Conservation (phyloP, 2,888 invertebrate species). For the Stenchaetothrips biformis region DNA sequence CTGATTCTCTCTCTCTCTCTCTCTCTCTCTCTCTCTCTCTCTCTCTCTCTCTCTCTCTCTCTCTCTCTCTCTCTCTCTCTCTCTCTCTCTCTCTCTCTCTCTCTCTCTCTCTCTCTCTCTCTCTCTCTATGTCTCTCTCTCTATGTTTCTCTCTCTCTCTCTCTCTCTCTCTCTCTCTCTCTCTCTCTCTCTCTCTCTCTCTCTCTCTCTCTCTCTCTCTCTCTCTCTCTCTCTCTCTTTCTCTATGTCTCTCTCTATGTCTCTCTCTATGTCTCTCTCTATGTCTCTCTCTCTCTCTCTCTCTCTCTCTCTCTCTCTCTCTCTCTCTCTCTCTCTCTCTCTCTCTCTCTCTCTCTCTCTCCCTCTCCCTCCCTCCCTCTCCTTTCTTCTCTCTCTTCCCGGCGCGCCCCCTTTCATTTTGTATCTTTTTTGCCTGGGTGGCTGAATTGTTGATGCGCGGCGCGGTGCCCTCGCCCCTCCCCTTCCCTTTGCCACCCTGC, state of each 20-base stretch:
- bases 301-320: not conserved
- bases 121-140: constrained; percentile 1
- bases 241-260: too few relatives aligned
- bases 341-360: too few relatives aligned
- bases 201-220: not conserved
- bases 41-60: not conserved
- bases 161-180: not conserved
- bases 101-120: not conserved
- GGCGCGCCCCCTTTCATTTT: not conserved
- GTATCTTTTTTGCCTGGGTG: not conserved
- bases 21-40: constrained; percentile 1
- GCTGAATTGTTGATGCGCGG: not conserved
- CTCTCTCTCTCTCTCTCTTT: not conserved
- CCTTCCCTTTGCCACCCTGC: too few relatives aligned
- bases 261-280: too few relatives aligned
- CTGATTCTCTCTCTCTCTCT: not conserved
- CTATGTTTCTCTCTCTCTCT: not conserved
- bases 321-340: too few relatives aligned
- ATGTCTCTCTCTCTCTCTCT: not conserved
- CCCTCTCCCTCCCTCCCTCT: too few relatives aligned
- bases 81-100: too few relatives aligned
- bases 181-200: not conserved
- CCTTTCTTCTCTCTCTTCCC: not conserved
- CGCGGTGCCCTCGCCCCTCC: too few relatives aligned
- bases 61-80: constrained; percentile 1